A percentile compares a stretch with the other conserved stretches of the same genome.
Conservation (phyloP, 2,888 invertebrate species). For the Hetaerina titia region DNA sequence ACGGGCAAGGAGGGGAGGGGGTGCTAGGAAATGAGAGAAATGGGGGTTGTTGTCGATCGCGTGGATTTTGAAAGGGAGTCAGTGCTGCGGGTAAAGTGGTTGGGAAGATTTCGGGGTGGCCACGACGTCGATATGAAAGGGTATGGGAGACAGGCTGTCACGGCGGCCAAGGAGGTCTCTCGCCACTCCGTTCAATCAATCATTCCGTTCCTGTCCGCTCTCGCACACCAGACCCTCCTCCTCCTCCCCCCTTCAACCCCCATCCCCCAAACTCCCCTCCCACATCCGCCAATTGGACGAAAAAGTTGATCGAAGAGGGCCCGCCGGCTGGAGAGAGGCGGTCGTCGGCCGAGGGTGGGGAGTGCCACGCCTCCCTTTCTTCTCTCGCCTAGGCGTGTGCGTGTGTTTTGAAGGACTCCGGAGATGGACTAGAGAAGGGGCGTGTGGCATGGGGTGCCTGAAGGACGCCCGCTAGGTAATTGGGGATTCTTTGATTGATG, state of each 20-base stretch:
- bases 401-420: neutral
- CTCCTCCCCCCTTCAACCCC: neutral
- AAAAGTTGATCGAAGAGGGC: conserved; percentile 23
- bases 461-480: neutral
- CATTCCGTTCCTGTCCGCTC: neutral
- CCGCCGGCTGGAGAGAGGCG: neutral
- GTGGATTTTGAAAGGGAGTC: neutral
- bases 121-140: conserved; percentile 39
- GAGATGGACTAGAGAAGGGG: neutral
- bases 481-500: no score
- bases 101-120: neutral
- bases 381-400: neutral
- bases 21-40: neutral
- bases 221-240: neutral
- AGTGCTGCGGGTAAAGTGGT: neutral
- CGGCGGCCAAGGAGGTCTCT: neutral
- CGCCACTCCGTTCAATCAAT: neutral
- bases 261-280: neutral
- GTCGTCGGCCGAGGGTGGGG: neutral
- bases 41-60: neutral
- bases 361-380: neutral
- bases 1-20: no score
- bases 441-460: conserved; percentile 3
- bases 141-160: conserved; percentile 11
- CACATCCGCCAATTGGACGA: conserved; percentile 12